Evolutionary conservation across 2,888 invertebrate species (phyloP), one percentile per base, ranked within the genome.

Genomic region (Argyresthia goedartella): DNA sequence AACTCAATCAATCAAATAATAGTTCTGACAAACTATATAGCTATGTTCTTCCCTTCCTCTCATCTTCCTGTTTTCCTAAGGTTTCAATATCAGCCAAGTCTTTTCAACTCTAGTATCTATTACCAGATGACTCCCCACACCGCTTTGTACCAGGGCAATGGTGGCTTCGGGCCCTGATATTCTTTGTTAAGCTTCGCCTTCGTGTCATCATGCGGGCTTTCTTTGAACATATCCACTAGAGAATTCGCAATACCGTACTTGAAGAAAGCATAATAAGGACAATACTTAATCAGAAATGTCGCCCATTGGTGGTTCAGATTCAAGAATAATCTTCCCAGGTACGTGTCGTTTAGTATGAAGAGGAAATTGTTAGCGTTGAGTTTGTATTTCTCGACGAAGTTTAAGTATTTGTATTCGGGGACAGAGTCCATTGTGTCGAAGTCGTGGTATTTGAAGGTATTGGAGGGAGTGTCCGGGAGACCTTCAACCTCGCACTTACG

Each of bases 211-310:
- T 56, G 59, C 0, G 79, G 76, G 13, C 76, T 76, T 39, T 87
- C 87, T 1, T 57, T 65, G 45, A 89, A 89, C 1, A 91, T 89
- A 51, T 90, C 81, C 0, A 92, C 89, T 50, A 89, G 77, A 0
- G 92, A 89, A n/a, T 88, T 71, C 55, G 81, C 84, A 4, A 88
- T 66, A 6, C 93, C 93, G 65, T 89, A 93, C 42, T 78, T 85
- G 62, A 88, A 88, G 71, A 91, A 91, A 0, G 92, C 92, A 45
- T 93, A 61, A 59, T 91, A 91, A 0, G 95, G 94, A 62, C 90
- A 91, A 52, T 91, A 88, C 58, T 89, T 89, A 70, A 92, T 90
- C 0, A 93, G 65, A 57, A 89, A 87, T 14, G 93, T 66, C 15
- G 88, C 81, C 1, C 91, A 63, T 62, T 81, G 78, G 66, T 91